Conservation (phyloP, 2,888 invertebrate species). For the Osedax frankpressi region DNA sequence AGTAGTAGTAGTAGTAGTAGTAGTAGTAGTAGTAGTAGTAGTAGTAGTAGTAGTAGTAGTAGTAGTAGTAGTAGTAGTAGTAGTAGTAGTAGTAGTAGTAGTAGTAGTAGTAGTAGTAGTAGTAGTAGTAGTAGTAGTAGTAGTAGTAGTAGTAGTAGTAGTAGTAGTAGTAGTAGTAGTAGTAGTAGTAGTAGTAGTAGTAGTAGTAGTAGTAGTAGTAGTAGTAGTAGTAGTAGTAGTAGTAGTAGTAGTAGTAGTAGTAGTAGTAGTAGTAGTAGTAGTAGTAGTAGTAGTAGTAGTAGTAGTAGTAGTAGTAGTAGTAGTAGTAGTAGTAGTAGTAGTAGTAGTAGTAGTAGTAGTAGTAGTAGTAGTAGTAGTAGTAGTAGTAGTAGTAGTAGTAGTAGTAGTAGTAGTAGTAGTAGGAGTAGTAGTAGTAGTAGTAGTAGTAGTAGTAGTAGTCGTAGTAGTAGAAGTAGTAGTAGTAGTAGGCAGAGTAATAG, state of each 20-base stretch:
- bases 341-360: slow-evolving; percentile 16
- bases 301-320: slow-evolving; percentile 13
- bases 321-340: slow-evolving; percentile 15
- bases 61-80: slow-evolving; percentile 15
- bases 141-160: slow-evolving; percentile 23
- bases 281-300: slow-evolving; percentile 11
- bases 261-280: slow-evolving; percentile 13
- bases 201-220: slow-evolving; percentile 3
- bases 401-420: slow-evolving; percentile 3
- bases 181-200: slow-evolving; percentile 4
- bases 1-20: slow-evolving; percentile 3
- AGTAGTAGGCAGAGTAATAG: slow-evolving; percentile 1
- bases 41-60: slow-evolving; percentile 19
- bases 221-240: slow-evolving; percentile 5
- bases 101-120: slow-evolving; percentile 22
- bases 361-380: slow-evolving; percentile 13
- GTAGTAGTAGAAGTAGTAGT: slow-evolving; percentile 4
- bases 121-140: slow-evolving; percentile 23
- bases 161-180: slow-evolving; percentile 18
- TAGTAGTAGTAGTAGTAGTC: no score
- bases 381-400: not conserved
- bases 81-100: slow-evolving; percentile 24
- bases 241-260: slow-evolving; percentile 2
- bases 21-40: not conserved
- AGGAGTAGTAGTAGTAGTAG: no score